A percentile compares a stretch with the other conserved stretches of the same genome.
These are phyloP conservation scores for Circaetus cinerascens DNA, from an alignment of 2,113 vertebrate genomes.

Conservation along the genomic window DNA sequence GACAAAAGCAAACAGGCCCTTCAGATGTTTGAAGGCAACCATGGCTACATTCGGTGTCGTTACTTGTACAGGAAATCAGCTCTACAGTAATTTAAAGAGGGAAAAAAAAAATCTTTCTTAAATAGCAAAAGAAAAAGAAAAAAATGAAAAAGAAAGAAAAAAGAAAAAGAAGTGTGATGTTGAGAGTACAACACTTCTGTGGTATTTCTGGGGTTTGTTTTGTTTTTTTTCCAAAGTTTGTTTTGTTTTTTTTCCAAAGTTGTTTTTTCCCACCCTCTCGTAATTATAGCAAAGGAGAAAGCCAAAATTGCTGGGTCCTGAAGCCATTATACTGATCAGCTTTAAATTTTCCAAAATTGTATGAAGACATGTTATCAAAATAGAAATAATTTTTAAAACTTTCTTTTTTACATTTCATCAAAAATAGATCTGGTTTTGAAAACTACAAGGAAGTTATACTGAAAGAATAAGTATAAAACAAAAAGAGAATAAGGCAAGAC, in stretches of 20 bases:
- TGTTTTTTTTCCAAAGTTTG: neutral
- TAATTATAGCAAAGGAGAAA: neutral
- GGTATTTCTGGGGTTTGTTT: neutral
- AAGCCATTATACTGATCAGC: neutral
- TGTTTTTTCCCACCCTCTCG: neutral
- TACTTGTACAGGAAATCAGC: constrained; percentile 75
- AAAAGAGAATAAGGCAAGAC: neutral
- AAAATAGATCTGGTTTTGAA: neutral
- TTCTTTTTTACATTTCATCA: neutral
- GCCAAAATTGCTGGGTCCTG: neutral
- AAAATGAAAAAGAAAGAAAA: neutral
- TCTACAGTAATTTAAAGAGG: constrained; percentile 70
- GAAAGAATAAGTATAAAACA: neutral
- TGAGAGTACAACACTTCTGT: neutral
- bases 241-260: neutral
- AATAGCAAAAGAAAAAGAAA: neutral
- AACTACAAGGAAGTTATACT: neutral
- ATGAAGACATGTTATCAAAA: neutral
- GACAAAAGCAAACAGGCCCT: constrained; percentile 84
- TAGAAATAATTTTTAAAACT: neutral
- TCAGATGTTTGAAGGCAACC: constrained; percentile 79
- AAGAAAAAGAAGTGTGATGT: neutral
- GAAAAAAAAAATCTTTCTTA: neutral
- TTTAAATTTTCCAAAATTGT: neutral
- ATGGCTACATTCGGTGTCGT: constrained; percentile 76